Evolutionary conservation across 2,113 vertebrate species (phyloP), one percentile per base, ranked within the genome.

Genomic region (Anser brachyrhynchus): DNA sequence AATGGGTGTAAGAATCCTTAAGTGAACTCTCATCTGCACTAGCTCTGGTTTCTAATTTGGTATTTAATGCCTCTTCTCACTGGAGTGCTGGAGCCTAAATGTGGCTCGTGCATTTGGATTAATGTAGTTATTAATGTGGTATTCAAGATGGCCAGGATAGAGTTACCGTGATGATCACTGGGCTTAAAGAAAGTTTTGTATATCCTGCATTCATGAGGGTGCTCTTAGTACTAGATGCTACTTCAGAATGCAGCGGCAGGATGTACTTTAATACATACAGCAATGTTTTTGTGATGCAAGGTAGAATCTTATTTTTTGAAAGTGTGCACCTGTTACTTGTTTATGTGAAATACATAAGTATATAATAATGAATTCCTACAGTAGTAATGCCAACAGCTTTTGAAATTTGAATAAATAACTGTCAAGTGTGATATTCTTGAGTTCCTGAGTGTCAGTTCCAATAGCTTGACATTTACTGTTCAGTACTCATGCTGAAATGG

Each of bases 1-100:
- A 90, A 92, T 33, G 41, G 39, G 25, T 25, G 84, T 84, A 81
- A 54, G 72, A 80, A 64, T 92, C 83, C 93, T 84, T 61, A 90
- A 72, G n/a, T 91, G 91, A 95, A 92, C 89, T 92, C 6, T 77
- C 51, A 61, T 77, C 58, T 95, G 58, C 16, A 55, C 73, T 88
- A 69, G 66, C 65, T 79, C 61, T 87, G 86, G 58, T 84, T 93
- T 94, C 92, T 95, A 62, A 79, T 65, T 93, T 90, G 69, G 29
- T 86, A 25, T 86, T 64, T 92, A 67, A 65, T 31, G 31, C 41
- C 22, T 94, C 43, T 90, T 84, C 37, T 4, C 84, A 44, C 49
- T 31, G 14, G 20, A 65, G 62, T 75, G 62, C 52, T 71, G 39
- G 69, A 87, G 65, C 81, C 58, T 92, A 77, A 77, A 46, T 62